Base-by-base conservation (phyloP, 1,140 invertebrate species). In the Sarcophaga peregrina region DNA sequence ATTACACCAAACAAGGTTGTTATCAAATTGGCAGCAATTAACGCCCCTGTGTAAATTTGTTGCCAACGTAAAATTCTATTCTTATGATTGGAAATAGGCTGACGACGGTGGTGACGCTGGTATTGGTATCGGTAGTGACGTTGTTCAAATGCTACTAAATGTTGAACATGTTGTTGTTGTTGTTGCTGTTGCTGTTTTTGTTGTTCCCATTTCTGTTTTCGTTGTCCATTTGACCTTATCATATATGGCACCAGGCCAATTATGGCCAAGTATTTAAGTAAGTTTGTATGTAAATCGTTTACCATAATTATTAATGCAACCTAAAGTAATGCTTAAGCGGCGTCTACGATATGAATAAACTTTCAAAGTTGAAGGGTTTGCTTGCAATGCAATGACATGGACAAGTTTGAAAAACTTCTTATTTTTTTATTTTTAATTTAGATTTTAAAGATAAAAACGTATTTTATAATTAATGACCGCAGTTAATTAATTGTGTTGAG, bases 21-120 rank as follows among this genome's bases (percentile, higher is more conserved):
- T 25, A 47, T 25, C 15, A 81, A 25, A 81, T 81, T 81, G 58
- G 50, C 50, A 52, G 74, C 45, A 58, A 82, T 74, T 68, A 82
- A 48, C 62, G 58, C n/a, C 10, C 13, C 58, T 11, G 81, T 82
- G 72, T 82, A 82, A 68, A 82, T 82, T 82, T 74, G 81, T 73
- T 82, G 81, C 47, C 75, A 78, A 52, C 47, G 75, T 25, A 78
- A 48, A 76, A 15, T 13, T 62, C 62, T 68, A 68, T 68, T 68
- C 20, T 9, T 0, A 68, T 68, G 13, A 62, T 62, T 37, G 1
- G 25, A 37, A 37, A 37, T 37, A 37, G 25, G n/a, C 15, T 50
- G 74, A n/a, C 48, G 15, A 76, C 48, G 46, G 45, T 11, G 15
- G n/a, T n/a, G n/a, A 76, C 68, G 1, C 20, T 45, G 68, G 5